A percentile compares a stretch with the other conserved stretches of the same genome.
Conservation (phyloP, 2,113 vertebrate species). For the Hipposideros armiger region DNA sequence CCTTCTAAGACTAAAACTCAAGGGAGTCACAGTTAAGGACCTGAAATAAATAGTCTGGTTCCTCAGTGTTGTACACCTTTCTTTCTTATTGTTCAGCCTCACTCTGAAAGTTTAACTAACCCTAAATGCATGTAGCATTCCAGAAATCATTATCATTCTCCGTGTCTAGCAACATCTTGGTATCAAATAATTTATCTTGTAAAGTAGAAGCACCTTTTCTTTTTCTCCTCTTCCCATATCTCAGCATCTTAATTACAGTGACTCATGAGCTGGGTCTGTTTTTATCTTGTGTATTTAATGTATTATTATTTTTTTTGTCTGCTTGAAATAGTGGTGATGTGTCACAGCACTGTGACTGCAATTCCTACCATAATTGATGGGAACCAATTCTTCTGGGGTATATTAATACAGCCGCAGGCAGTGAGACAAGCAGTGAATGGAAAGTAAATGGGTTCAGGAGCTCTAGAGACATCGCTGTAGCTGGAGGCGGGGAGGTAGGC, state of each 20-base stretch:
- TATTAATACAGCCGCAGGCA: slow-evolving; percentile 69
- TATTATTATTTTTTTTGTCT: background rate
- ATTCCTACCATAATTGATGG: slow-evolving; percentile 54
- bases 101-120: slow-evolving; percentile 29
- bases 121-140: background rate
- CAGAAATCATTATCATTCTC: background rate
- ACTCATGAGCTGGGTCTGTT: slow-evolving; percentile 21
- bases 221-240: background rate
- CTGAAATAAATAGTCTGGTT: slow-evolving; percentile 27
- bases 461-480: slow-evolving; percentile 39
- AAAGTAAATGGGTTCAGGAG: slow-evolving; percentile 65
- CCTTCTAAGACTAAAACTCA: slow-evolving; percentile 38
- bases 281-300: background rate
- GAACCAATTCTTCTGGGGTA: slow-evolving; percentile 69
- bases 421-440: slow-evolving; percentile 55
- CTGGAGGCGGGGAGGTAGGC: slow-evolving; percentile 44
- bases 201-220: background rate
- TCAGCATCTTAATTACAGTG: slow-evolving; percentile 54
- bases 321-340: slow-evolving; percentile 29
- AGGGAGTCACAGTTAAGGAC: background rate
- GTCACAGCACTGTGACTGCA: slow-evolving; percentile 63
- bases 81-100: background rate
- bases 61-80: background rate
- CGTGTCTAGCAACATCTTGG: background rate
- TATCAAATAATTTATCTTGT: slow-evolving; percentile 4